These are phyloP conservation scores for Drosophila trapezifrons DNA, from an alignment of 1,140 invertebrate genomes.

Conservation along the genomic window DNA sequence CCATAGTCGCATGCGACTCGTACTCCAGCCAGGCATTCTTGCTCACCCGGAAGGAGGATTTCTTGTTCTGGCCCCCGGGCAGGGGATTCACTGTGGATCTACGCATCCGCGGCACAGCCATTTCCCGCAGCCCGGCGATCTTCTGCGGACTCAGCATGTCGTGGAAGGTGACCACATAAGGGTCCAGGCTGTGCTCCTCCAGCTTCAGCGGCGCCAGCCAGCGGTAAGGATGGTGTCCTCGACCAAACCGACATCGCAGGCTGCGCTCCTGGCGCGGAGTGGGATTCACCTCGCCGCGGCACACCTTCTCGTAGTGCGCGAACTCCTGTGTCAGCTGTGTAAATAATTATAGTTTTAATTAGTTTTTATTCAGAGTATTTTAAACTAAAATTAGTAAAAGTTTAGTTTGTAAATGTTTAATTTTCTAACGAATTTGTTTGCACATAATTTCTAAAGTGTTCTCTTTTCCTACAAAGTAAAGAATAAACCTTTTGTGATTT, in stretches of 20 bases:
- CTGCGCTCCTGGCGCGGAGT: constrained; percentile 37
- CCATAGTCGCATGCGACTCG: constrained; percentile 90
- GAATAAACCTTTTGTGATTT: background rate
- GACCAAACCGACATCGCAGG: constrained; percentile 90
- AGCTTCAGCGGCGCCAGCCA: constrained; percentile 94
- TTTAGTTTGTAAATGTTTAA: background rate
- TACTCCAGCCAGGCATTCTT: constrained; percentile 98
- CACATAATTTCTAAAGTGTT: background rate
- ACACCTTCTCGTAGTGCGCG: constrained; percentile 92
- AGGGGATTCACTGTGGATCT: constrained; percentile 90
- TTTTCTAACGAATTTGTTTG: background rate
- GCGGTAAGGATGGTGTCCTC: constrained; percentile 89
- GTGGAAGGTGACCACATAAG: constrained; percentile 94
- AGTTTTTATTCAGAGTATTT: background rate
- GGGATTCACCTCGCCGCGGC: constrained; percentile 89
- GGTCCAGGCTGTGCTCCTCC: constrained; percentile 94
- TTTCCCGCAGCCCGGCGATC: constrained; percentile 93
- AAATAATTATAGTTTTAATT: background rate
- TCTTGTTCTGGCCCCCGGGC: constrained; percentile 87
- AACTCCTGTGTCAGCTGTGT: constrained; percentile 73
- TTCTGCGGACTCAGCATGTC: constrained; percentile 94
- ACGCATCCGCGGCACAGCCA: constrained; percentile 92
- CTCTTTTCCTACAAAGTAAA: constrained; percentile 3
- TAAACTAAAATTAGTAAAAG: background rate
- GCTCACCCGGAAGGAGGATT: constrained; percentile 95